These are phyloP conservation scores for Lerema accius DNA, from an alignment of 1,140 invertebrate species.

Conservation along the genomic window DNA sequence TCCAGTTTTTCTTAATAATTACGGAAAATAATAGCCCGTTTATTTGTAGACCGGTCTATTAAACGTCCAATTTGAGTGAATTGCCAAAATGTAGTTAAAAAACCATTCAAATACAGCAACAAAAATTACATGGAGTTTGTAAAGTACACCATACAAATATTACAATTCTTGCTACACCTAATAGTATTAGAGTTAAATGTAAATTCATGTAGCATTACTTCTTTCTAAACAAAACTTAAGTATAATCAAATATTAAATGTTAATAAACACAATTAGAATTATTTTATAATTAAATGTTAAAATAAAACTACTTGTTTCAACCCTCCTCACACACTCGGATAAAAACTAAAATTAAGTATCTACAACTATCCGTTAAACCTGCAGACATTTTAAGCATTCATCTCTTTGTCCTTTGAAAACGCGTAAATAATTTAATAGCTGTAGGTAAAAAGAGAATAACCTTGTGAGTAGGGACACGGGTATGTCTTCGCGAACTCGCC, in stretches of 20 bases:
- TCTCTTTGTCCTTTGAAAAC: constrained; percentile 43
- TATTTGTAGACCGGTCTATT: constrained; percentile 31
- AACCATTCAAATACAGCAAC: no score
- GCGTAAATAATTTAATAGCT: constrained; percentile 60
- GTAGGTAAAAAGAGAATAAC: constrained; percentile 52
- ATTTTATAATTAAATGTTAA: neutral
- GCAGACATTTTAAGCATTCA: constrained; percentile 42
- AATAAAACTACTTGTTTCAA: no score
- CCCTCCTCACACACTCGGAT: constrained; percentile 1
- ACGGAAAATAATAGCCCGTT: constrained; percentile 37
- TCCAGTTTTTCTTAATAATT: constrained; percentile 42
- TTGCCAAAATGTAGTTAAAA: no score
- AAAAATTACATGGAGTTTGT: no score
- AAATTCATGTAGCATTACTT: no score
- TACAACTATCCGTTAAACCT: constrained; percentile 30
- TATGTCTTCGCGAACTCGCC: constrained; percentile 37
- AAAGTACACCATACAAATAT: no score
- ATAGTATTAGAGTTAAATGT: no score
- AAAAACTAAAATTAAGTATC: constrained; percentile 19
- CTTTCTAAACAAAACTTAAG: no score
- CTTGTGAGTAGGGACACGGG: constrained; percentile 22
- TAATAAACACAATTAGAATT: constrained; percentile 6
- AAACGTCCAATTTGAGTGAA: no score
- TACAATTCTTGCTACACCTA: no score
- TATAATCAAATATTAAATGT: no score